A percentile compares a stretch with the other conserved stretches of the same genome.
Conservation (phyloP, 2,888 invertebrate genomes). For the Selenia dentaria region DNA sequence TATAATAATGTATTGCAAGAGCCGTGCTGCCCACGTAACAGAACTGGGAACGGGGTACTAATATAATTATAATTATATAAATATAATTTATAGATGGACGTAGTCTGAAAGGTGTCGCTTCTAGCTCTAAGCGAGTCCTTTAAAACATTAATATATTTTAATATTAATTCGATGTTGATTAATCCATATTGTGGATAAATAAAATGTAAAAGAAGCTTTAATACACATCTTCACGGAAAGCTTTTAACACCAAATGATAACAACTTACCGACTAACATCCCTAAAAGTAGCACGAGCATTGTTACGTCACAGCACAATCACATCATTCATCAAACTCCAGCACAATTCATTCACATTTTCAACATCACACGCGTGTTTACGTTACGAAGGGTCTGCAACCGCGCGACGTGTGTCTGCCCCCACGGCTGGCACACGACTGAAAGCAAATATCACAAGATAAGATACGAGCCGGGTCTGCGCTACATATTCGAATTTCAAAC, state of each 20-base stretch:
- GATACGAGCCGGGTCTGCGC: conserved; percentile 19
- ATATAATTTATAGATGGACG: too few species aligned
- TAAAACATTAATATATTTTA: too few species aligned
- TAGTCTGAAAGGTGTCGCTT: too few species aligned
- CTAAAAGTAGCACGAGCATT: conserved; percentile 25
- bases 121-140: too few species aligned
- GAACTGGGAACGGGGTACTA: too few species aligned
- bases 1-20: too few species aligned
- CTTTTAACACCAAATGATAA: background rate
- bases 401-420: conserved; percentile 13
- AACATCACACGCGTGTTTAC: conserved; percentile 17
- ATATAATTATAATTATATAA: too few species aligned
- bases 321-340: conserved; percentile 20
- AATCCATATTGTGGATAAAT: too few species aligned
- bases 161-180: too few species aligned
- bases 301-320: conserved; percentile 22
- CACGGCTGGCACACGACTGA: conserved; percentile 11
- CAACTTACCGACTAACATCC: conserved; percentile 22
- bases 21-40: too few species aligned
- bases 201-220: too few species aligned
- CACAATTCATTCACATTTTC: conserved; percentile 18
- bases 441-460: conserved; percentile 25
- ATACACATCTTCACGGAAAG: too few species aligned
- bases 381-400: background rate
- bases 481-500: conserved; percentile 21